phyloP scores from a whole-genome alignment of 1,140 invertebrate genomes.

The Aphelenchoides besseyi region DNA sequence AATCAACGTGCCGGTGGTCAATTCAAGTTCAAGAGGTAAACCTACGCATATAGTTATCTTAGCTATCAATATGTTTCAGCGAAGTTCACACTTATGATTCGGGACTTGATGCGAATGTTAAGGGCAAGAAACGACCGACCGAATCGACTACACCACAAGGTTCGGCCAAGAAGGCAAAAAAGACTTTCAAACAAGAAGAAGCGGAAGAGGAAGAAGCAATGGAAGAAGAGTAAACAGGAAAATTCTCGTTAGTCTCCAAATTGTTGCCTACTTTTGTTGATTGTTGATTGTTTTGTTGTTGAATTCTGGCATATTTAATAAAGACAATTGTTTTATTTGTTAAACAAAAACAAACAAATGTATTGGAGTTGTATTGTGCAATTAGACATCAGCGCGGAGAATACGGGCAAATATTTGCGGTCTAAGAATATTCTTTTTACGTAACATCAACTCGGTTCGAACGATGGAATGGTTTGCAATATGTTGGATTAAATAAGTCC shows the following conservation, averaged over 20 bases:
- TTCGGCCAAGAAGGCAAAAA: constrained; percentile 24
- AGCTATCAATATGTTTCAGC: constrained; percentile 46
- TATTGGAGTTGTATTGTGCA: not conserved
- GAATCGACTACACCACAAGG: constrained; percentile 23
- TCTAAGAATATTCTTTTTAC: no score
- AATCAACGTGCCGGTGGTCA: constrained; percentile 34
- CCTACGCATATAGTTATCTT: not conserved
- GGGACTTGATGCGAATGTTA: constrained; percentile 32
- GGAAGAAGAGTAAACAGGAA: constrained; percentile 26
- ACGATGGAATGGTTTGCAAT: no score
- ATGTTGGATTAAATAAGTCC: constrained; percentile 9
- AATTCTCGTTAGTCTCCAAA: not conserved
- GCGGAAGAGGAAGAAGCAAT: constrained; percentile 23
- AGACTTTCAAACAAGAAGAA: constrained; percentile 24
- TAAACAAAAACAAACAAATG: not conserved
- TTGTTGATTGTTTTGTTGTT: constrained; percentile 17
- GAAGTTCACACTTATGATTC: constrained; percentile 53
- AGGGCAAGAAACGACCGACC: constrained; percentile 36
- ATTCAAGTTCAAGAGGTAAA: constrained; percentile 59
- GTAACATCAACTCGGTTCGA: no score
- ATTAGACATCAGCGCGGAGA: no score
- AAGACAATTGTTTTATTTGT: no score
- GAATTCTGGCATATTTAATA: not conserved
- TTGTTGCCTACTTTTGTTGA: not conserved
- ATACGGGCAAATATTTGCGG: no score